These are phyloP conservation scores for Cryptocephalus primarius DNA, from an alignment of 2,888 invertebrate species.

Conservation along the genomic window DNA sequence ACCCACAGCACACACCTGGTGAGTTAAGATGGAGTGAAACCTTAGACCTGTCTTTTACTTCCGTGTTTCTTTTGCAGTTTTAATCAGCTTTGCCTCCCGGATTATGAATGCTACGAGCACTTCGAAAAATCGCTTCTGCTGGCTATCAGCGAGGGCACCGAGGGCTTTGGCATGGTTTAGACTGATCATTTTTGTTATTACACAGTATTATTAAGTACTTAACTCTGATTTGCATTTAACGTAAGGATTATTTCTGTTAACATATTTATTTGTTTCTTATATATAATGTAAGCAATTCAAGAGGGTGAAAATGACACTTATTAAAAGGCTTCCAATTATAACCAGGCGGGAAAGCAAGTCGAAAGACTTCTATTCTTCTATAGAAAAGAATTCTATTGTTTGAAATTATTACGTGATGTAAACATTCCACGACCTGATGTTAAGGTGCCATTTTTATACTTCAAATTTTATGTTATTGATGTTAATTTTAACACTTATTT, in stretches of 20 bases:
- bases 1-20: conserved; percentile 93
- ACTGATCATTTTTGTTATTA: background rate
- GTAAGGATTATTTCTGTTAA: background rate
- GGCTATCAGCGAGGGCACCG: conserved; percentile 91
- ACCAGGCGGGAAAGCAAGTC: too few species aligned
- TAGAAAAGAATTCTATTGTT: too few species aligned
- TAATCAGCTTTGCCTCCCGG: conserved; percentile 91
- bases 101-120: conserved; percentile 88
- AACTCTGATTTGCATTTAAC: background rate
- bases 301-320: too few species aligned
- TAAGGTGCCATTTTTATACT: too few species aligned
- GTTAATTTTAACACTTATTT: too few species aligned
- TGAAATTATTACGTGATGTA: too few species aligned
- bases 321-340: too few species aligned
- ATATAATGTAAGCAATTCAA: too few species aligned
- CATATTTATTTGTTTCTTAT: background rate
- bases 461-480: too few species aligned
- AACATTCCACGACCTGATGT: too few species aligned
- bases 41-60: too few species aligned
- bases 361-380: too few species aligned
- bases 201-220: background rate
- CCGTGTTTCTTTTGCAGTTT: conserved; percentile 47
- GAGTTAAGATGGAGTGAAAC: conserved; percentile 20
- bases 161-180: conserved; percentile 78
- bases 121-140: conserved; percentile 82